phyloP scores from a whole-genome alignment of 2,888 invertebrate species.

The Agonum fuliginosum region DNA sequence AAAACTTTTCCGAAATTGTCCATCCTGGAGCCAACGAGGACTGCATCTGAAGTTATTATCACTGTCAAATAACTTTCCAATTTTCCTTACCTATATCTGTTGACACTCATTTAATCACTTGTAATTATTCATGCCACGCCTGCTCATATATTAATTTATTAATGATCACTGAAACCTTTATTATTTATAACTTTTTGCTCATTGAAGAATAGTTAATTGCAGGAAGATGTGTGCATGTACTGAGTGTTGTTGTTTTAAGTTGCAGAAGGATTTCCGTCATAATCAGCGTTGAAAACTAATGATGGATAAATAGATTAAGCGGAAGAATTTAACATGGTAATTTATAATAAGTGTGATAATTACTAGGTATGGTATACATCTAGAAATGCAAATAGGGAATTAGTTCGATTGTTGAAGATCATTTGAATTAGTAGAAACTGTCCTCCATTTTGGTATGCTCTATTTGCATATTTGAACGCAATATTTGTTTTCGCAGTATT shows the following conservation, averaged over 20 bases:
- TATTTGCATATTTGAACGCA: too few species aligned
- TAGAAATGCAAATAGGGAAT: too few species aligned
- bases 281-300: conserved; percentile 12
- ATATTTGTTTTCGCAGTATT: too few species aligned
- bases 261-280: conserved; percentile 3
- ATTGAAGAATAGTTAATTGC: not conserved
- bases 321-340: not conserved
- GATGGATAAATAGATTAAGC: not conserved
- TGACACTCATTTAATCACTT: too few species aligned
- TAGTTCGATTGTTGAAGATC: too few species aligned
- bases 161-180: conserved; percentile 13
- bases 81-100: too few species aligned
- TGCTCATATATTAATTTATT: conserved; percentile 13
- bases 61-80: conserved; percentile 31
- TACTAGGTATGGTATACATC: too few species aligned
- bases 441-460: too few species aligned
- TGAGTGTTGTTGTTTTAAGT: conserved; percentile 2
- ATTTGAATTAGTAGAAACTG: too few species aligned
- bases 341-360: not conserved
- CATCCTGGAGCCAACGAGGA: too few species aligned
- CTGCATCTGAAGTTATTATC: too few species aligned
- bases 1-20: too few species aligned
- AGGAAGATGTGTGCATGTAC: conserved; percentile 7
- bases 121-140: conserved; percentile 11
- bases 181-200: not conserved